Conservation (phyloP, 1,140 invertebrate species). For the Goniozus legneri region DNA sequence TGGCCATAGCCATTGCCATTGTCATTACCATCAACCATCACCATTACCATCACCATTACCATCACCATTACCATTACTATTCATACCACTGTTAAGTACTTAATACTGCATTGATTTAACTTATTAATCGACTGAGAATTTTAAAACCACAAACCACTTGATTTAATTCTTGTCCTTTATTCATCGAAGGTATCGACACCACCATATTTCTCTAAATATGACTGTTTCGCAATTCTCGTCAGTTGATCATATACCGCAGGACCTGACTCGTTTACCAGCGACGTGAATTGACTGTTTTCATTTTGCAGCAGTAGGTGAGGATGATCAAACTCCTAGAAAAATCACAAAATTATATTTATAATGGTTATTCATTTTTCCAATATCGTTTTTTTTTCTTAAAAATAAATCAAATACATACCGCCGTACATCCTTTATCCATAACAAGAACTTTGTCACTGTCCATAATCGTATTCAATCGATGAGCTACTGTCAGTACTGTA, state of each 20-base stretch:
- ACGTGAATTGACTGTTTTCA: conserved; percentile 57
- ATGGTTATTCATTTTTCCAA: no score
- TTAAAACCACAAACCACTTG: no score
- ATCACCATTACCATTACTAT: no score
- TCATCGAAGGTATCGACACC: no score
- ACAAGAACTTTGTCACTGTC: conserved; percentile 64
- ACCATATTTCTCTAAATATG: conserved; percentile 32
- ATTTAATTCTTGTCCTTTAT: no score
- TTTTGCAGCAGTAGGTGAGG: conserved; percentile 57
- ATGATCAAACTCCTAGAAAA: conserved; percentile 62
- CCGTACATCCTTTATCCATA: conserved; percentile 55
- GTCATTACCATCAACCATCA: no score
- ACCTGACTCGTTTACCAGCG: conserved; percentile 68
- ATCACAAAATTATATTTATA: conserved; percentile 1
- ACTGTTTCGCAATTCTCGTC: conserved; percentile 38
- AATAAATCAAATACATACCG: conserved; percentile 45
- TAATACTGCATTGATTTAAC: no score
- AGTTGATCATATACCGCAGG: conserved; percentile 52
- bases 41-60: no score
- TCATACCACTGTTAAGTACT: no score
- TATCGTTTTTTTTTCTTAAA: no score
- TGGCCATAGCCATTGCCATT: no score
- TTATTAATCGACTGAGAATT: no score
- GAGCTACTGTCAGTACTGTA: conserved; percentile 66
- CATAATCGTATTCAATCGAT: conserved; percentile 59